phyloP scores from a whole-genome alignment of 2,113 vertebrate genomes.

The Prochilodus magdalenae region DNA sequence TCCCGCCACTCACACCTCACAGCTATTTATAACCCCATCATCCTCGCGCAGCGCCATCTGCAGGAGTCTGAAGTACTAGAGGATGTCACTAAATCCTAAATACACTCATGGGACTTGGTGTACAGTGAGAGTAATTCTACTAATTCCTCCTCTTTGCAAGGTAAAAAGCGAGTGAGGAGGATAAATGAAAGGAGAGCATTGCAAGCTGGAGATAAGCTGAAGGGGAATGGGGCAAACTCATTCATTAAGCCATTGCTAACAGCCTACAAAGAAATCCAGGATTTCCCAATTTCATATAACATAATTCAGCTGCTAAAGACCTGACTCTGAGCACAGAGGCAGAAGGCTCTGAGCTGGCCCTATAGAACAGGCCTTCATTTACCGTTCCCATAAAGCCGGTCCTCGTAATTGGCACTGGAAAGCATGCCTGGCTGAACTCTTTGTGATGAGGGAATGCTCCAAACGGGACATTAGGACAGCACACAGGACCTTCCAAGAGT shows the following conservation, averaged over 20 bases:
- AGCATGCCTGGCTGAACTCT: slow-evolving; percentile 36
- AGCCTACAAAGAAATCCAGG: background rate
- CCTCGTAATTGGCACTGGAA: slow-evolving; percentile 23
- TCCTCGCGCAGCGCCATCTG: too few relatives aligned
- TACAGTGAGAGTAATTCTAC: background rate
- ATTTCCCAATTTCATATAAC: background rate
- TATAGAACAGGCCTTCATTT: slow-evolving; percentile 31
- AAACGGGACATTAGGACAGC: slow-evolving; percentile 45
- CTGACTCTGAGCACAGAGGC: background rate
- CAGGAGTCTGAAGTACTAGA: too few relatives aligned
- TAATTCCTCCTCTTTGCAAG: background rate
- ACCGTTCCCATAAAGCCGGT: background rate
- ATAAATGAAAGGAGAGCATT: background rate
- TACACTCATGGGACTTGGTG: too few relatives aligned
- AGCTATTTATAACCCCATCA: too few relatives aligned
- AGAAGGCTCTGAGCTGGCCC: background rate
- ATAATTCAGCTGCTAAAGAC: slow-evolving; percentile 12
- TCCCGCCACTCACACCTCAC: too few relatives aligned
- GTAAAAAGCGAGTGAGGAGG: background rate
- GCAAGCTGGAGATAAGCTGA: background rate
- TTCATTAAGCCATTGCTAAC: slow-evolving; percentile 3
- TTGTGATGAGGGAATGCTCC: slow-evolving; percentile 28
- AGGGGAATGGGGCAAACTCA: background rate
- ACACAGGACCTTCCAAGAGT: slow-evolving; percentile 51
- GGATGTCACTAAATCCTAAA: too few relatives aligned